These are phyloP conservation scores for Parnassius apollo DNA, from an alignment of 2,888 invertebrate species.

Conservation along the genomic window DNA sequence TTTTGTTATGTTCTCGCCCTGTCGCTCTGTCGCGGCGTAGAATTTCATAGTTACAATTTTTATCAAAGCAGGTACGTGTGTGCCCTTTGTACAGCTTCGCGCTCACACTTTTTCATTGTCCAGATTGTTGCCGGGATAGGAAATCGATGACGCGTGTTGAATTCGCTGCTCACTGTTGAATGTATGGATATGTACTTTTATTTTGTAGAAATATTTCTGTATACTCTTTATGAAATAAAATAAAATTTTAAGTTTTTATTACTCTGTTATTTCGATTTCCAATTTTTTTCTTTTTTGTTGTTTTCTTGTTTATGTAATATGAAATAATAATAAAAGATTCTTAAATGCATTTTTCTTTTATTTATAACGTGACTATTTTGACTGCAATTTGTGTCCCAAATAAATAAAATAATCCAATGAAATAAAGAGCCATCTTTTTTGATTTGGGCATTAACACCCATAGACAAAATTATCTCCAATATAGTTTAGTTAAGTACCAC, in stretches of 20 bases:
- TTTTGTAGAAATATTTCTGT: slow-evolving; percentile 1
- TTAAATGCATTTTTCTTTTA: too few relatives aligned
- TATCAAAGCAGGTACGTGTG: slow-evolving; percentile 44
- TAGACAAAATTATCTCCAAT: too few relatives aligned
- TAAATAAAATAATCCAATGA: too few relatives aligned
- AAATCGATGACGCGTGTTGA: slow-evolving; percentile 58
- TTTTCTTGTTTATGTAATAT: too few relatives aligned
- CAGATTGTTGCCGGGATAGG: slow-evolving; percentile 52
- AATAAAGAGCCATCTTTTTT: too few relatives aligned
- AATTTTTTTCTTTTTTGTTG: too few relatives aligned
- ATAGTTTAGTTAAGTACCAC: neutral
- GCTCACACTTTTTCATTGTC: slow-evolving; percentile 55
- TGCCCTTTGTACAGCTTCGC: slow-evolving; percentile 48
- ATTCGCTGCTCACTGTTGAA: slow-evolving; percentile 38
- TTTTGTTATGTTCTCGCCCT: slow-evolving; percentile 10
- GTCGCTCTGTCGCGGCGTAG: slow-evolving; percentile 29
- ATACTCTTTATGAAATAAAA: neutral
- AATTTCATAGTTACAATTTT: slow-evolving; percentile 51
- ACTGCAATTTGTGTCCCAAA: too few relatives aligned
- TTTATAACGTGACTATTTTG: too few relatives aligned
- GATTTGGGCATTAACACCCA: too few relatives aligned
- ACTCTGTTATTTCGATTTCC: too few relatives aligned
- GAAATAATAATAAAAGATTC: too few relatives aligned
- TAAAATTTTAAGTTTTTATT: too few relatives aligned
- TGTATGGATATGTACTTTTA: slow-evolving; percentile 9